Evolutionary conservation across 2,797 vertebrate species (phyloP), one percentile per base, ranked within the genome.

Genomic region (Fistularia commersonii): DNA sequence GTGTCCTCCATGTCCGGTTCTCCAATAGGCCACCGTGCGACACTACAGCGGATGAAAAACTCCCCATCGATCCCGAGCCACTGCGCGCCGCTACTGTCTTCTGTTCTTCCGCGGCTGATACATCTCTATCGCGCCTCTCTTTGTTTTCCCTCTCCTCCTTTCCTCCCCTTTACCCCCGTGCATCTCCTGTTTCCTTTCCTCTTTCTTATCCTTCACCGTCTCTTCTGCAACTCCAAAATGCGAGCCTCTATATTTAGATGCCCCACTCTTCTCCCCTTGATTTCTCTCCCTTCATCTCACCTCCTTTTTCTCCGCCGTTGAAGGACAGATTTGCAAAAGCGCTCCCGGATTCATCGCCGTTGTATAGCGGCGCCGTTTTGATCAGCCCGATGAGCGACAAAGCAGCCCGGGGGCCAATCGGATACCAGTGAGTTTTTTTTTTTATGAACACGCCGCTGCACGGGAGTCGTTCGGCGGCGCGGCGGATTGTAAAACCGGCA

Each of bases 301-400:
- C 72, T 77, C 69, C 57, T 71, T 69, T 76, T 78, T 35, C 52
- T 64, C 49, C 48, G 15, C 69, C 4, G 37, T 73, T 83, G 84
- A 88, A 86, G 83, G 85, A 87, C 81, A 75, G 81, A 80, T 79
- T 78, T 14, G 59, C 65, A 69, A 66, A 81, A 79, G 60, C 64
- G 45, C 71, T 70, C 58, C 9, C 41, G 83, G 77, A 77, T 82
- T 78, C 74, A 74, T 81, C 83, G 58, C 69, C 61, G 73, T 80
- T 75, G 74, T 64, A 62, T 74, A 60, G 73, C 73, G 43, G 73
- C 61, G 59, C 66, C 77, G 70, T 84, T 84, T 85, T 86, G 85
- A 87, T 86, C 85, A 85, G 66, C 78, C 62, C 85, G 78, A 87
- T 86, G 81, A 85, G 77, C 83, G 84, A 85, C 84, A 84, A 81